Percentiles rank a stretch among this genome's conserved stretches.
Conservation (phyloP, 1,140 invertebrate species). For the Probaryconus sp. region DNA sequence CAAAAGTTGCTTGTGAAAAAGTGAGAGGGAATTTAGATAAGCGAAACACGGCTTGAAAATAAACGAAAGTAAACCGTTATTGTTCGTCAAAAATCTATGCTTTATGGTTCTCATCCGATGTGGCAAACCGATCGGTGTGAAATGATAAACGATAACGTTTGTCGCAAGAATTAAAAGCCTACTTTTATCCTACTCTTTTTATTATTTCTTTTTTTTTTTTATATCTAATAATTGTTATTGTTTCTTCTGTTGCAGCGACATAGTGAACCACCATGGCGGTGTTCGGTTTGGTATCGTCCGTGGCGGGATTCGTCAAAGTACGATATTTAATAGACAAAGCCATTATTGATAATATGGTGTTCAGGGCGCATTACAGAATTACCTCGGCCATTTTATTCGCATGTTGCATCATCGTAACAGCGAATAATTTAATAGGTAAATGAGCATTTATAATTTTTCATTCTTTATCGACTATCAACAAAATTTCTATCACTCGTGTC, state of each 20-base stretch:
- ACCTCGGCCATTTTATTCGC: constrained; percentile 92
- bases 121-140: too few species aligned
- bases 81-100: too few species aligned
- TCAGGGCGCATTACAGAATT: constrained; percentile 92
- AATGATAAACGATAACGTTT: too few species aligned
- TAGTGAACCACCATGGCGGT: constrained; percentile 84
- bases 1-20: too few species aligned
- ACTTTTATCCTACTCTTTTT: too few species aligned
- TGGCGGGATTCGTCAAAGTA: constrained; percentile 91
- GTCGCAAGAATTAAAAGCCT: too few species aligned
- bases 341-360: constrained; percentile 93
- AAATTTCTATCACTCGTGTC: too few species aligned
- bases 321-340: constrained; percentile 91
- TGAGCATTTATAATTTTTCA: constrained; percentile 62
- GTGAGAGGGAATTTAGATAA: too few species aligned
- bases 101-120: too few species aligned
- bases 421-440: constrained; percentile 92
- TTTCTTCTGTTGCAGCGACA: constrained; percentile 73
- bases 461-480: background rate
- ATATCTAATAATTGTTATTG: constrained; percentile 1
- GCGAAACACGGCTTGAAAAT: too few species aligned
- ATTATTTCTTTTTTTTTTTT: background rate
- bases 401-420: constrained; percentile 92
- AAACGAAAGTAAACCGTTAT: too few species aligned
- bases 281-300: constrained; percentile 88